Percentiles rank a stretch among this genome's conserved stretches.
Conservation (phyloP, 2,888 invertebrate genomes). For the Drosophila pegasa region DNA sequence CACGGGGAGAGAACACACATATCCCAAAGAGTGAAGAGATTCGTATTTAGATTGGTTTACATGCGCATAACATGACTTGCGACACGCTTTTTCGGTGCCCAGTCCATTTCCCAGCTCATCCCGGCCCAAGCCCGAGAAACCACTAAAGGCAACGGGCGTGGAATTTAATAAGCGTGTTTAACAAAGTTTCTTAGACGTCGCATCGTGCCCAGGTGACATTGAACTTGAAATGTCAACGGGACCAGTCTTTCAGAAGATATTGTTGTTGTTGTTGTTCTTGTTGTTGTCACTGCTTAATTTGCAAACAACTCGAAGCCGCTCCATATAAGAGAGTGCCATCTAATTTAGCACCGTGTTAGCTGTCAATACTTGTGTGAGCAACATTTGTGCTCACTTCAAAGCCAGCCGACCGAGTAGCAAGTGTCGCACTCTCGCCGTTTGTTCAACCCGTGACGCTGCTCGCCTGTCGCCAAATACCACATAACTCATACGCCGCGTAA, state of each 20-base stretch:
- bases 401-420: constrained; percentile 59
- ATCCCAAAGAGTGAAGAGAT: constrained; percentile 39
- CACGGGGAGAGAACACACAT: constrained; percentile 5
- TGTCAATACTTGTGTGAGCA: constrained; percentile 63
- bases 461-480: constrained; percentile 29
- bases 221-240: constrained; percentile 65
- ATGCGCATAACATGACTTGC: constrained; percentile 81
- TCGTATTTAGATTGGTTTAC: constrained; percentile 83
- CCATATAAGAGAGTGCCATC: constrained; percentile 58
- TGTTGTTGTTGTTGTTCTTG: constrained; percentile 8
- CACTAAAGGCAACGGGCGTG: constrained; percentile 35
- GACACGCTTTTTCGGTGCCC: constrained; percentile 65
- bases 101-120: constrained; percentile 29
- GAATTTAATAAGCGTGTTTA: constrained; percentile 80
- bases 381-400: constrained; percentile 66
- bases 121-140: constrained; percentile 13
- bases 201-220: constrained; percentile 53
- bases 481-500: constrained; percentile 68
- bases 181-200: constrained; percentile 69
- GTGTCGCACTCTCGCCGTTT: constrained; percentile 57
- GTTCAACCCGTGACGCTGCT: constrained; percentile 47
- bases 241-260: constrained; percentile 26
- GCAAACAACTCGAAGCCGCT: constrained; percentile 36
- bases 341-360: constrained; percentile 73
- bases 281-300: constrained; percentile 41